Percentiles rank a stretch among this genome's conserved stretches.
phyloP scores from a whole-genome alignment of 2,888 invertebrate species.

The Aphidius colemani region DNA sequence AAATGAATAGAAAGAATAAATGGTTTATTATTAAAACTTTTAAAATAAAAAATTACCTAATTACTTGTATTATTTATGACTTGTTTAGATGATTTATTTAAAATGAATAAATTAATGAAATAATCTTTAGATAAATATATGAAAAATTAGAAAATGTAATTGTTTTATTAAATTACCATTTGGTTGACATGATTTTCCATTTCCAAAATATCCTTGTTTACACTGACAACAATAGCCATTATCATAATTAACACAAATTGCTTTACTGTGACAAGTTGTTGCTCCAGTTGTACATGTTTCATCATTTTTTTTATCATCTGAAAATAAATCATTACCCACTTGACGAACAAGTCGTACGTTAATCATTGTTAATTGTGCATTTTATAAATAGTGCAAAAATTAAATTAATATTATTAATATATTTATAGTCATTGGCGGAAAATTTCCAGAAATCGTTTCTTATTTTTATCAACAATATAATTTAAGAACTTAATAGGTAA shows the following conservation, averaged over 20 bases:
- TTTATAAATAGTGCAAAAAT: slow-evolving; percentile 20
- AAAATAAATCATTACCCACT: slow-evolving; percentile 38
- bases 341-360: slow-evolving; percentile 37
- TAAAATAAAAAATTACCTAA: no score
- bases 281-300: slow-evolving; percentile 69
- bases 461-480: no score
- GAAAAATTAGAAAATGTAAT: background rate
- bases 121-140: background rate
- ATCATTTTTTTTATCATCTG: slow-evolving; percentile 31
- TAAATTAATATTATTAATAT: slow-evolving; percentile 24
- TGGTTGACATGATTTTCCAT: slow-evolving; percentile 87
- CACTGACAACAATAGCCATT: slow-evolving; percentile 92
- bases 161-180: slow-evolving; percentile 62
- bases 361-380: slow-evolving; percentile 20
- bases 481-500: no score
- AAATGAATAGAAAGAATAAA: no score
- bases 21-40: no score
- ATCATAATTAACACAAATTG: slow-evolving; percentile 80
- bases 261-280: slow-evolving; percentile 79
- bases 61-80: no score
- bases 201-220: slow-evolving; percentile 84
- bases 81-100: no score
- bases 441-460: no score
- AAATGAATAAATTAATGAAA: background rate
- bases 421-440: no score